Conservation (phyloP, 2,113 vertebrate species). For the Rousettus leschenaultii region DNA sequence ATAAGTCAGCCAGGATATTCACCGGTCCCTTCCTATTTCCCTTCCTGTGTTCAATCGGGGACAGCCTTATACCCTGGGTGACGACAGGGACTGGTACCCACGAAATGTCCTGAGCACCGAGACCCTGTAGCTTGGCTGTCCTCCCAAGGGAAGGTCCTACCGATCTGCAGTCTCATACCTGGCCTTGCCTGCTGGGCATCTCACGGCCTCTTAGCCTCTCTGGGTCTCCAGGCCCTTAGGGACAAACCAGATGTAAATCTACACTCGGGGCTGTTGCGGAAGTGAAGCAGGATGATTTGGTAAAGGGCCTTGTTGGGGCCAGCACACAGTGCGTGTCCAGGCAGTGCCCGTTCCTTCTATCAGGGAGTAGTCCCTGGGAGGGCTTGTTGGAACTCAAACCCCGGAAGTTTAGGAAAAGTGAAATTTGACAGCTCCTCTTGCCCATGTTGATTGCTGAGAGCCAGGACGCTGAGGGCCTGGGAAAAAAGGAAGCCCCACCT, state of each 20-base stretch:
- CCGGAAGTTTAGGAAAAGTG: not conserved
- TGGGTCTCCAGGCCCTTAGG: not conserved
- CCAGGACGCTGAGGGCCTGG: fast-evolving
- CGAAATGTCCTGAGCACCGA: not conserved
- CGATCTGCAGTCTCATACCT: not conserved
- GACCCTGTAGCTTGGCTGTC: fast-evolving
- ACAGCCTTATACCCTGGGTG: not conserved
- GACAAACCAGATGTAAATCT: not conserved
- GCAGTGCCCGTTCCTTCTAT: not conserved
- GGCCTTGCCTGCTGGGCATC: not conserved
- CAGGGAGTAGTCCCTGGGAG: not conserved
- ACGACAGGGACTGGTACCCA: not conserved
- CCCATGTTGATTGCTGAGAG: not conserved
- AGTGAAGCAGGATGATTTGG: not conserved
- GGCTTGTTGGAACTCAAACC: not conserved
- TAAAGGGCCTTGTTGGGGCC: not conserved
- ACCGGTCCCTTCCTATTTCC: not conserved
- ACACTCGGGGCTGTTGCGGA: not conserved
- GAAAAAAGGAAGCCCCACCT: not conserved
- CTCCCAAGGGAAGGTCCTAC: too few relatives aligned
- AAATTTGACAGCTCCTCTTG: not conserved
- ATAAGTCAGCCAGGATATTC: not conserved
- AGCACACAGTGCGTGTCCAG: not conserved
- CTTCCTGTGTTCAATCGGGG: not conserved
- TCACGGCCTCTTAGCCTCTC: not conserved